Percentiles rank a stretch among this genome's conserved stretches.
Conservation (phyloP, 2,113 vertebrate genomes). For the Ursus arctos region DNA sequence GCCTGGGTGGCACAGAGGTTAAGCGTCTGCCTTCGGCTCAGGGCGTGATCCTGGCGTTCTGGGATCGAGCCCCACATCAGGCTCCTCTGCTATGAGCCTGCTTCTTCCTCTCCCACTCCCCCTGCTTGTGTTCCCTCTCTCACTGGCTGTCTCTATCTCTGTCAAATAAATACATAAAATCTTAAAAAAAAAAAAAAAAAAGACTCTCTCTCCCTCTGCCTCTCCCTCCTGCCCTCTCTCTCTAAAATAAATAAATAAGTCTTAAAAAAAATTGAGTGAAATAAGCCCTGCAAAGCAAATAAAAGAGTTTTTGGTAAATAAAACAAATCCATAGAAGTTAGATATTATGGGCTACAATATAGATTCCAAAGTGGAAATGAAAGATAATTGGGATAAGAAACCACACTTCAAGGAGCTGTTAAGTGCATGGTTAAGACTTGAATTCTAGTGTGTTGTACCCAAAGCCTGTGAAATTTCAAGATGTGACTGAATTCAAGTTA, state of each 20-base stretch:
- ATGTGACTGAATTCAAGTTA: neutral
- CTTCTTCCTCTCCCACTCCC: no score
- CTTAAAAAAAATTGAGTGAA: neutral
- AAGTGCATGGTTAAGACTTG: neutral
- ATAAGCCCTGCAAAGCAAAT: neutral
- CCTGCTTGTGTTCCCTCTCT: no score
- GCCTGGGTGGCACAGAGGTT: no score
- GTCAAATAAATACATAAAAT: no score
- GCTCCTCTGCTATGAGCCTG: no score
- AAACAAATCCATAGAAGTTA: neutral
- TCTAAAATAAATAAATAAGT: neutral
- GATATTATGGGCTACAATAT: neutral
- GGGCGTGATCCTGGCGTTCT: no score
- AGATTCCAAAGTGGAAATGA: neutral
- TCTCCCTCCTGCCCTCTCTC: neutral
- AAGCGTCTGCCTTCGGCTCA: no score
- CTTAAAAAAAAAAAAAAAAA: no score
- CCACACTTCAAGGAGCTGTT: neutral
- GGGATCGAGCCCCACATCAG: no score
- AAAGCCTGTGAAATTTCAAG: slow-evolving; percentile 33
- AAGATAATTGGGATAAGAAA: neutral
- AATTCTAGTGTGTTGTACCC: neutral
- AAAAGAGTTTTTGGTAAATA: neutral
- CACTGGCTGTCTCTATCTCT: no score
- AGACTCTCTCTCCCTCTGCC: neutral